These are phyloP conservation scores for Hormaphis cornu DNA, from an alignment of 1,140 invertebrate species.

Conservation along the genomic window DNA sequence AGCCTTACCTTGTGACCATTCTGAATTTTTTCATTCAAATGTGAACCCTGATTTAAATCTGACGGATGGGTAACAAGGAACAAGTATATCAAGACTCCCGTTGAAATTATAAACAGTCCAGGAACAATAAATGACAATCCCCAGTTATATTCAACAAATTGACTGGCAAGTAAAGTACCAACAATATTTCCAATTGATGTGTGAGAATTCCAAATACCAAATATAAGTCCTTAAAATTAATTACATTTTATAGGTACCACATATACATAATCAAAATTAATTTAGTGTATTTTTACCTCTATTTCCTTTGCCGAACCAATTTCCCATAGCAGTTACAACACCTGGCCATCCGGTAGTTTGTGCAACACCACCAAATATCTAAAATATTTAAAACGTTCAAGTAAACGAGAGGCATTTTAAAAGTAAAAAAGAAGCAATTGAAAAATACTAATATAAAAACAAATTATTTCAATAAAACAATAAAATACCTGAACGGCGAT, in stretches of 20 bases:
- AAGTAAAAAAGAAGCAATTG: not conserved
- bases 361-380: constrained; percentile 71
- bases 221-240: constrained; percentile 64
- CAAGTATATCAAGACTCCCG: constrained; percentile 74
- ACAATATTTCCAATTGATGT: constrained; percentile 92
- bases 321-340: constrained; percentile 83
- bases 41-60: not conserved
- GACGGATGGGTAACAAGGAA: constrained; percentile 71
- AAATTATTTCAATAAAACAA: not conserved
- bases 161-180: constrained; percentile 71
- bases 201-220: constrained; percentile 94
- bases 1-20: constrained; percentile 12
- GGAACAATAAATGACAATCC: constrained; percentile 86
- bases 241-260: not conserved
- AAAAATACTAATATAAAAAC: not conserved
- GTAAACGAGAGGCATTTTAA: constrained; percentile 25
- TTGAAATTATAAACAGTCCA: constrained; percentile 66
- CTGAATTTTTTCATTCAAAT: constrained; percentile 7
- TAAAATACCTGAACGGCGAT: constrained; percentile 68
- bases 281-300: constrained; percentile 47
- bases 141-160: constrained; percentile 81
- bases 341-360: constrained; percentile 91
- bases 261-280: not conserved
- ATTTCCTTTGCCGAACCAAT: constrained; percentile 91
- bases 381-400: constrained; percentile 32